Conservation (phyloP, 2,888 invertebrate genomes). For the Hypomecis atomaria region DNA sequence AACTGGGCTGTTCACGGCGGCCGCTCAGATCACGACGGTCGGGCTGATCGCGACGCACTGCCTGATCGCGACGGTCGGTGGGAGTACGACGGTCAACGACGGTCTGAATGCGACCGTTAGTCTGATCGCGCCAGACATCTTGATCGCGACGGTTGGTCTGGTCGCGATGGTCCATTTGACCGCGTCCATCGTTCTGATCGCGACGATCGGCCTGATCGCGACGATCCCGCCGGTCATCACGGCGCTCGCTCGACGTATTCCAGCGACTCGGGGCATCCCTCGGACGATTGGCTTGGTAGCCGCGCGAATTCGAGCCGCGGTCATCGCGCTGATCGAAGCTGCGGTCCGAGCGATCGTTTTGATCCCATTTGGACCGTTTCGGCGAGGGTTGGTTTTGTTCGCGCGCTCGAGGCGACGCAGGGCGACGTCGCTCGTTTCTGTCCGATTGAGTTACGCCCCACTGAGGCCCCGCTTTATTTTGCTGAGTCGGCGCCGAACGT, state of each 20-base stretch:
- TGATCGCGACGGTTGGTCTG: not conserved
- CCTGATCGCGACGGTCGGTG: not conserved
- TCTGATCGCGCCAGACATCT: not conserved
- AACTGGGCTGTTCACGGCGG: not conserved
- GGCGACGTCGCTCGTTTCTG: not conserved
- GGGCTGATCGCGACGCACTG: not conserved
- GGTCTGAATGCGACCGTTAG: not conserved
- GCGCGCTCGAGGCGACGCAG: not conserved
- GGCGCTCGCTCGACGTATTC: not conserved
- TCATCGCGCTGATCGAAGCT: not conserved
- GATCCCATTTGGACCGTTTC: slow-evolving; percentile 9
- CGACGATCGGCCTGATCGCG: not conserved
- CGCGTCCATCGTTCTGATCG: not conserved
- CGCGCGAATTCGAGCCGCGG: not conserved
- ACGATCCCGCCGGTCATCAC: not conserved
- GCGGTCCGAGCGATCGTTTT: not conserved
- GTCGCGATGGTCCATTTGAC: not conserved
- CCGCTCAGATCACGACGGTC: not conserved
- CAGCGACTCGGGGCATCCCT: not conserved
- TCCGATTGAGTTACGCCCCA: not conserved
- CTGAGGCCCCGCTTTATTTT: not conserved
- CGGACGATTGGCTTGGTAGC: not conserved
- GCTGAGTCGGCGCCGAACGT: not conserved
- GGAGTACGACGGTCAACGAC: not conserved
- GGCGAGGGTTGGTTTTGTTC: not conserved